A percentile compares a stretch with the other conserved stretches of the same genome.
phyloP scores from a whole-genome alignment of 35 echinoderm and acorn worm genomes.

The Hemicentrotus pulcherrimus region DNA sequence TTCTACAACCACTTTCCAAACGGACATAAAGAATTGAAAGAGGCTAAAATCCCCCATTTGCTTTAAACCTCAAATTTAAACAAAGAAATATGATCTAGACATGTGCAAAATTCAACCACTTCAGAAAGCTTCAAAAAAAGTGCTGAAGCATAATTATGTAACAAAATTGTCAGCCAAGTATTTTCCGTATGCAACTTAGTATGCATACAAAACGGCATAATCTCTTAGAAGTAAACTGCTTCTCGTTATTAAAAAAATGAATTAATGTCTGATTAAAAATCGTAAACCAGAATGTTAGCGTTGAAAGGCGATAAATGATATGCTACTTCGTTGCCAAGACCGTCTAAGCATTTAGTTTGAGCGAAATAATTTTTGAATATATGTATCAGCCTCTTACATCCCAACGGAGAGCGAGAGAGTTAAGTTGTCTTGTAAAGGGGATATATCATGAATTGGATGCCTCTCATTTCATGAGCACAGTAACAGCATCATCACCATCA shows the following conservation, averaged over 20 bases:
- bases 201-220: background rate
- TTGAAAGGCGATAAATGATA: background rate
- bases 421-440: background rate
- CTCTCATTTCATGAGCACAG: background rate
- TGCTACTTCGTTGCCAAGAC: background rate
- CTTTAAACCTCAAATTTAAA: too few relatives aligned
- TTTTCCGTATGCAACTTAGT: too few relatives aligned
- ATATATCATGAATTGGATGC: background rate
- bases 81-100: too few relatives aligned
- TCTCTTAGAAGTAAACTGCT: background rate
- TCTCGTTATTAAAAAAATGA: background rate
- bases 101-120: background rate
- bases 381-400: background rate
- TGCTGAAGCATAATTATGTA: background rate
- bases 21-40: too few relatives aligned
- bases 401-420: background rate
- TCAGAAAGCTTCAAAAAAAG: background rate
- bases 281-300: background rate
- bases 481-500: background rate
- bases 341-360: background rate
- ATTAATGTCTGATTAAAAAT: background rate
- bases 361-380: background rate
- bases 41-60: too few relatives aligned
- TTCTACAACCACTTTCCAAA: too few relatives aligned
- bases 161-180: background rate